These are phyloP conservation scores for Prunella strophiata DNA, from an alignment of 2,797 vertebrate species.

Conservation along the genomic window DNA sequence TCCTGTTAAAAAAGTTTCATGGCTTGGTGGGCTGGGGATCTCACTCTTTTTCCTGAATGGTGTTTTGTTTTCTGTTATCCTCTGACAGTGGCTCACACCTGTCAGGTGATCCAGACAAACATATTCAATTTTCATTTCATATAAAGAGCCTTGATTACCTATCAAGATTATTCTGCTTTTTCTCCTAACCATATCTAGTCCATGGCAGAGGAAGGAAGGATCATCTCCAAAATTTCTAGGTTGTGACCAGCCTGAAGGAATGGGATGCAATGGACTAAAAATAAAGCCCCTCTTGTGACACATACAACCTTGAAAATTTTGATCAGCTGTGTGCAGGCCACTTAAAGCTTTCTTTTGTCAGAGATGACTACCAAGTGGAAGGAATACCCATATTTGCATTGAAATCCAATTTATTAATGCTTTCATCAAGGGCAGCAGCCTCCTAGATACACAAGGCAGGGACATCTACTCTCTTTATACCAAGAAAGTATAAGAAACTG, in stretches of 20 bases:
- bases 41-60: neutral
- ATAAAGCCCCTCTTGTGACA: neutral
- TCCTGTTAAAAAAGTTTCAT: neutral
- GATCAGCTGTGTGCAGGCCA: neutral
- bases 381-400: neutral
- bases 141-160: neutral
- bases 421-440: neutral
- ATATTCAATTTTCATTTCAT: neutral
- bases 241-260: neutral
- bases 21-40: neutral
- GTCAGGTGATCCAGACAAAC: neutral
- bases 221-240: neutral
- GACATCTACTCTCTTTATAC: neutral
- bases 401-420: neutral
- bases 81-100: neutral
- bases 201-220: neutral
- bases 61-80: neutral
- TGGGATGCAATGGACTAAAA: neutral
- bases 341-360: neutral
- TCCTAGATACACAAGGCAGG: neutral
- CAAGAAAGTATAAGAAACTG: neutral
- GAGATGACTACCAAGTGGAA: neutral
- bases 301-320: neutral
- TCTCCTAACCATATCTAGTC: neutral
- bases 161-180: neutral